Evolutionary conservation across 53 echinoderm and acorn worm genomes (phyloP).

Genomic region (Antedon mediterranea): DNA sequence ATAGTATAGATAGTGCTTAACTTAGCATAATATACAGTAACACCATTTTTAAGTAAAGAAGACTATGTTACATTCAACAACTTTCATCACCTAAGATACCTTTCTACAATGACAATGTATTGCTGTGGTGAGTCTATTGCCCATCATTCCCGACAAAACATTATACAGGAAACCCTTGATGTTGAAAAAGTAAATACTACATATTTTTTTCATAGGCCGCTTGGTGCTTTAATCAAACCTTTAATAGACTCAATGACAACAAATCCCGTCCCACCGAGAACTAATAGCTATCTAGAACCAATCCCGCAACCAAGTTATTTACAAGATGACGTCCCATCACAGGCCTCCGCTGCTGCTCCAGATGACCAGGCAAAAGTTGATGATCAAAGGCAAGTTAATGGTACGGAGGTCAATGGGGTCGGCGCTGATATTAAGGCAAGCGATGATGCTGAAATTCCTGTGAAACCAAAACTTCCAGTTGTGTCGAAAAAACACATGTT

Average conservation of each 20-base stretch:
- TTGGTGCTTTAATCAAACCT: slow-evolving; percentile 73
- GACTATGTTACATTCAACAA: no score
- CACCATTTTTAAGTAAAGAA: no score
- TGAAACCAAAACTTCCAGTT: neutral
- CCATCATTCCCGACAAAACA: no score
- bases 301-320: slow-evolving; percentile 5
- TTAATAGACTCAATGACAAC: slow-evolving; percentile 60
- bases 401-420: neutral
- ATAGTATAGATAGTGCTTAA: no score
- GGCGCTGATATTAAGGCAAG: neutral
- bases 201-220: slow-evolving; percentile 41
- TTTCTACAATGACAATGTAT: no score
- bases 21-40: no score
- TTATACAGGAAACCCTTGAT: no score
- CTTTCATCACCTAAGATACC: no score
- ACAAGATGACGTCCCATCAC: neutral
- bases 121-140: no score
- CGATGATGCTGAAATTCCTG: neutral
- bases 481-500: neutral
- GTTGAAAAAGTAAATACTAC: no score
- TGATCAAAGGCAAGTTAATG: neutral
- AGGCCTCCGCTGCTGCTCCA: neutral
- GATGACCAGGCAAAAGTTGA: neutral
- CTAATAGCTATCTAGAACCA: neutral
- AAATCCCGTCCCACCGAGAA: slow-evolving; percentile 46